A percentile compares a stretch with the other conserved stretches of the same genome.
Conservation (phyloP, 2,113 vertebrate species). For the Origma solitaria region DNA sequence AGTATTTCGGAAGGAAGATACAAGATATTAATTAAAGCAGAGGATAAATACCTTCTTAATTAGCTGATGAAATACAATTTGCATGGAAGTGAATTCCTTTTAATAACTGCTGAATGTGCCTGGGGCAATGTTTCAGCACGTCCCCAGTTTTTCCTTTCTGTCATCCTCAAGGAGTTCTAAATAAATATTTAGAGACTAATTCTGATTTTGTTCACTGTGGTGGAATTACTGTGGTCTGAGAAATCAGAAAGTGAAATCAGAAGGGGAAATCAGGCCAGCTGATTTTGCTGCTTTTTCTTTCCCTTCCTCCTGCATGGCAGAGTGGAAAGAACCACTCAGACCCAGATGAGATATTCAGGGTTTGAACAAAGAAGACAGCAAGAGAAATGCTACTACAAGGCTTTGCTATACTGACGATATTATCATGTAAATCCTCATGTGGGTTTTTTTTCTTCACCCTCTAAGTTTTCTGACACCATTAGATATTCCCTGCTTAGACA, state of each 20-base stretch:
- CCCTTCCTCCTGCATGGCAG: neutral
- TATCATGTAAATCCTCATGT: neutral
- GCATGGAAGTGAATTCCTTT: conserved; percentile 60
- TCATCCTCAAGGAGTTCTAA: conserved; percentile 8
- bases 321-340: neutral
- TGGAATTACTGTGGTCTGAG: neutral
- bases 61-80: conserved; percentile 72
- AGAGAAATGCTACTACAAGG: neutral
- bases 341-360: neutral
- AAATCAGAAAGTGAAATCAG: neutral
- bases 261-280: neutral
- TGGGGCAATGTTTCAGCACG: neutral
- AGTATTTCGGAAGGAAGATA: conserved; percentile 71
- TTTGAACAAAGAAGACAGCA: neutral
- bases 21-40: conserved; percentile 75
- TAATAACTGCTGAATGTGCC: conserved; percentile 41
- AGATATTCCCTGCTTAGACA: neutral
- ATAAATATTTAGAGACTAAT: neutral
- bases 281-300: neutral
- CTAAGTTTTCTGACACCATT: neutral
- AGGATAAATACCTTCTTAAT: conserved; percentile 72
- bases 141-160: conserved; percentile 2
- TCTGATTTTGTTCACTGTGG: neutral
- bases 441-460: neutral
- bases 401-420: neutral